Conservation (phyloP, 2,797 vertebrate genomes). For the Caiman crocodilus region DNA sequence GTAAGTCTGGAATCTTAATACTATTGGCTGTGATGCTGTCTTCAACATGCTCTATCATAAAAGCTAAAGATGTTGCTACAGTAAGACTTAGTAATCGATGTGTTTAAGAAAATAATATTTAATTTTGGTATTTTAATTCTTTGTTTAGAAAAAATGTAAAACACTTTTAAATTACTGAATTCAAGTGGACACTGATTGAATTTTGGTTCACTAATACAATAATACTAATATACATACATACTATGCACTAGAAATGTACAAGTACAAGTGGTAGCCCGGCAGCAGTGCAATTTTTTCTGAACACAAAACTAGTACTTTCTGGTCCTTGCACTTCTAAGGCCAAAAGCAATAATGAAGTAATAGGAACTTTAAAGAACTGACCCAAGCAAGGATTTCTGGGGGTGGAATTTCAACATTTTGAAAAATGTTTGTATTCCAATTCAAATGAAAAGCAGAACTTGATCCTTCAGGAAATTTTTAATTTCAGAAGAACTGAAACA, state of each 20-base stretch:
- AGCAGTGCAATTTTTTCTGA: neutral
- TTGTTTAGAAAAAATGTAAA: neutral
- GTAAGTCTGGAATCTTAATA: neutral
- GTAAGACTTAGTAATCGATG: neutral
- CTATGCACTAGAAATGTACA: neutral
- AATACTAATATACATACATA: neutral
- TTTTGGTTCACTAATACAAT: neutral
- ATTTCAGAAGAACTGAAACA: neutral
- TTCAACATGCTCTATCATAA: neutral
- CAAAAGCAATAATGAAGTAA: neutral
- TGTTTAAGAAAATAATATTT: rapidly evolving
- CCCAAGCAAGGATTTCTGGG: neutral
- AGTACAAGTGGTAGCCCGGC: neutral
- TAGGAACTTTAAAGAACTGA: neutral
- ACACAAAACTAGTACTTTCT: neutral
- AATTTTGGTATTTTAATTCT: neutral
- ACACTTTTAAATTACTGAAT: neutral
- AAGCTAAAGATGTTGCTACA: neutral
- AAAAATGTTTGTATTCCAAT: neutral
- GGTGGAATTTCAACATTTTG: neutral
- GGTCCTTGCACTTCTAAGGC: neutral
- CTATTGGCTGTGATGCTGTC: neutral
- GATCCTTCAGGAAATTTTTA: neutral
- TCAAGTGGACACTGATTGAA: neutral
- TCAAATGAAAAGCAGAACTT: neutral